phyloP scores from a whole-genome alignment of 2,113 vertebrate species.

The Hippocampus abdominalis region DNA sequence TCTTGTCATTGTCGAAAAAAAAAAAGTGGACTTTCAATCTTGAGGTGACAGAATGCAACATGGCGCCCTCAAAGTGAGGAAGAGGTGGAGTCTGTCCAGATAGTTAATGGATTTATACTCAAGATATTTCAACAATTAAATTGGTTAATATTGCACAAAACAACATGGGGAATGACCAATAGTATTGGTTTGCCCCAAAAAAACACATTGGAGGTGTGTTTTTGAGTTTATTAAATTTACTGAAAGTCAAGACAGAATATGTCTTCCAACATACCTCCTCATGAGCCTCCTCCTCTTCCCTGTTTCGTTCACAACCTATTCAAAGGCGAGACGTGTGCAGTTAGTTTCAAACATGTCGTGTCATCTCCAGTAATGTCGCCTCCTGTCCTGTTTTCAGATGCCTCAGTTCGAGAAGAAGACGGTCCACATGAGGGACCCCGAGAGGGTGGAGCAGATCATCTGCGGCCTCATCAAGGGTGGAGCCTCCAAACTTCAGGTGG shows the following conservation, averaged over 20 bases:
- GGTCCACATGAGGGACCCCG: constrained; percentile 89
- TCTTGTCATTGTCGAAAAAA: no score
- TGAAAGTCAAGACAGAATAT: background rate
- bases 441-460: constrained; percentile 92
- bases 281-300: background rate
- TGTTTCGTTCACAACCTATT: background rate
- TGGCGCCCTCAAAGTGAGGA: no score
- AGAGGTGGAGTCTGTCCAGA: no score
- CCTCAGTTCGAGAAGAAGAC: constrained; percentile 94
- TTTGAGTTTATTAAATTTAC: background rate
- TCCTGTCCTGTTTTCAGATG: constrained; percentile 76
- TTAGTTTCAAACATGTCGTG: background rate
- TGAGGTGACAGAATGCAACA: no score
- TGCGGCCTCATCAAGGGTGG: constrained; percentile 95
- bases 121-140: background rate
- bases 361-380: background rate
- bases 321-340: background rate
- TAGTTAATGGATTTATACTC: background rate
- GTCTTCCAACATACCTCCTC: background rate
- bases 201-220: background rate
- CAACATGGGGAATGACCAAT: background rate
- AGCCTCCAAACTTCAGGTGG: constrained; percentile 91
- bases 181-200: background rate
- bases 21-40: no score
- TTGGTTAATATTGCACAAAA: background rate